These are phyloP conservation scores for Nesidiocoris tenuis DNA, from an alignment of 2,888 invertebrate species.

Conservation along the genomic window DNA sequence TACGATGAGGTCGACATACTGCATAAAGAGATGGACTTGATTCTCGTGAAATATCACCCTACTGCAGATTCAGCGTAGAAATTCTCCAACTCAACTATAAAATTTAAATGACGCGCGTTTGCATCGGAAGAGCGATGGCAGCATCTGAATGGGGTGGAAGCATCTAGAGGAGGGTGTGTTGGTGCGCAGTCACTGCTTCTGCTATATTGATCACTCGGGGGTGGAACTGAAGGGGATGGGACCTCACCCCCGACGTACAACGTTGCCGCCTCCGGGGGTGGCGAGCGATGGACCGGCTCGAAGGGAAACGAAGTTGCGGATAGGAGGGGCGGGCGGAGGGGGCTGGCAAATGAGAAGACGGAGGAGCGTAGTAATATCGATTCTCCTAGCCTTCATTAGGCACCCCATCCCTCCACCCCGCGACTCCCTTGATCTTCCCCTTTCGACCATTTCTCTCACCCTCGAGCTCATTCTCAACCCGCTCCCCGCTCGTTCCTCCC, in stretches of 20 bases:
- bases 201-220: constrained; percentile 35
- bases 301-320: neutral
- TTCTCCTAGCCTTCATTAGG: constrained; percentile 39
- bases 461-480: neutral
- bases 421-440: neutral
- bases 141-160: neutral
- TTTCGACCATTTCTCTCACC: neutral
- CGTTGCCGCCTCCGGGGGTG: neutral
- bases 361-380: constrained; percentile 31
- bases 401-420: constrained; percentile 5
- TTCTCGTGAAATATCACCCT: too few species aligned
- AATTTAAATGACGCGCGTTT: too few species aligned
- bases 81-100: too few species aligned
- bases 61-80: too few species aligned
- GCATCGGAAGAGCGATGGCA: neutral
- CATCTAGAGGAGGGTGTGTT: constrained; percentile 13
- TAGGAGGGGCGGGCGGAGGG: neutral
- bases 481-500: neutral
- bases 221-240: neutral
- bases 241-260: neutral
- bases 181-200: constrained; percentile 40
- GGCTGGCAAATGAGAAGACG: neutral
- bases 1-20: too few species aligned
- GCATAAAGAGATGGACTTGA: too few species aligned
- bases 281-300: neutral